These are phyloP conservation scores for Apodemus sylvaticus DNA, from an alignment of 2,113 vertebrate species.

Conservation along the genomic window DNA sequence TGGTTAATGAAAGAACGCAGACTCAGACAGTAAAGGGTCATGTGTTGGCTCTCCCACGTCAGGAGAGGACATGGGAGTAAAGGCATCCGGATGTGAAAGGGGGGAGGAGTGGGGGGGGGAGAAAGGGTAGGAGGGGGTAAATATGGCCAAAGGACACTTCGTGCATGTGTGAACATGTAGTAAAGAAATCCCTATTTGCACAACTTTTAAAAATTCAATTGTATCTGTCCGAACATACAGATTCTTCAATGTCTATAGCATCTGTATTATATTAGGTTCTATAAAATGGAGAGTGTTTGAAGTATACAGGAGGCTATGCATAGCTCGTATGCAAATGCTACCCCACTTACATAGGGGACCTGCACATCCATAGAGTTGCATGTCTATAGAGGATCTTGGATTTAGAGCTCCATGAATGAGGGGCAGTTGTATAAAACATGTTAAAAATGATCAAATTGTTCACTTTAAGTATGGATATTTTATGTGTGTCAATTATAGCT, in stretches of 20 bases:
- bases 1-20: background rate
- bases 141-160: no score
- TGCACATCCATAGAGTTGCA: background rate
- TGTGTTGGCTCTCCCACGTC: background rate
- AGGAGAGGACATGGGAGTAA: background rate
- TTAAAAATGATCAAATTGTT: background rate
- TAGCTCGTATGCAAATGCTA: background rate
- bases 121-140: background rate
- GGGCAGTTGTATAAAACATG: background rate
- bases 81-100: background rate
- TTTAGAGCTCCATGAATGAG: background rate
- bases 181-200: background rate
- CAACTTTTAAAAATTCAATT: background rate
- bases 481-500: background rate
- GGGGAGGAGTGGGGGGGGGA: background rate
- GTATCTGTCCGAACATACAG: background rate
- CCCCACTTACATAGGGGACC: background rate
- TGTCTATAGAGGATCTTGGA: background rate
- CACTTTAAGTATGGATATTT: background rate
- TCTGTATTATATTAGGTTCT: background rate
- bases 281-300: background rate
- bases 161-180: background rate
- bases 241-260: background rate
- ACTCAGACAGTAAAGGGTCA: background rate
- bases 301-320: background rate